Conservation (phyloP, 2,888 invertebrate species). For the Lepidochitona cinerea region DNA sequence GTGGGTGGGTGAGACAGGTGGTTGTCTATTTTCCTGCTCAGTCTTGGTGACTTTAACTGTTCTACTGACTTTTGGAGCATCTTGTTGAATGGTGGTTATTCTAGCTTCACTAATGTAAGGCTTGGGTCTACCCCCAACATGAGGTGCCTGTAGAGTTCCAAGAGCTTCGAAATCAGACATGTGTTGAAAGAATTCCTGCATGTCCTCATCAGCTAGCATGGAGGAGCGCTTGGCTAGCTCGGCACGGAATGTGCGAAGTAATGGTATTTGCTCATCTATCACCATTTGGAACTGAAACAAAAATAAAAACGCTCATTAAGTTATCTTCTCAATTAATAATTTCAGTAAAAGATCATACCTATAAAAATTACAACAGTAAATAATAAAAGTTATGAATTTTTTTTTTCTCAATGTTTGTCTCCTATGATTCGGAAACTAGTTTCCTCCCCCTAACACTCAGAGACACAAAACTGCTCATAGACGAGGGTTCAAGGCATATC, state of each 20-base stretch:
- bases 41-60: not conserved
- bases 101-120: not conserved
- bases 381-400: too few relatives aligned
- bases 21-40: constrained; percentile 8
- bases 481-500: too few relatives aligned
- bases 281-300: constrained; percentile 63
- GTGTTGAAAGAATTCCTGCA: constrained; percentile 61
- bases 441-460: too few relatives aligned
- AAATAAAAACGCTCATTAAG: constrained; percentile 35
- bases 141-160: constrained; percentile 42
- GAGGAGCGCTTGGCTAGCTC: constrained; percentile 76
- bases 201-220: constrained; percentile 60
- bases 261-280: constrained; percentile 59
- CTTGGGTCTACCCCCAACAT: constrained; percentile 26
- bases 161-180: constrained; percentile 56
- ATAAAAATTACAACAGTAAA: too few relatives aligned
- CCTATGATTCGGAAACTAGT: too few relatives aligned
- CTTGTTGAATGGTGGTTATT: not conserved
- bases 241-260: constrained; percentile 80
- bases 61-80: not conserved
- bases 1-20: constrained; percentile 28
- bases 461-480: too few relatives aligned
- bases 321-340: too few relatives aligned
- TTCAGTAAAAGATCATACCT: too few relatives aligned
- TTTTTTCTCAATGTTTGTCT: too few relatives aligned